Percentiles rank a stretch among this genome's conserved stretches.
Conservation (phyloP, 2,113 vertebrate genomes). For the Excalfactoria chinensis region DNA sequence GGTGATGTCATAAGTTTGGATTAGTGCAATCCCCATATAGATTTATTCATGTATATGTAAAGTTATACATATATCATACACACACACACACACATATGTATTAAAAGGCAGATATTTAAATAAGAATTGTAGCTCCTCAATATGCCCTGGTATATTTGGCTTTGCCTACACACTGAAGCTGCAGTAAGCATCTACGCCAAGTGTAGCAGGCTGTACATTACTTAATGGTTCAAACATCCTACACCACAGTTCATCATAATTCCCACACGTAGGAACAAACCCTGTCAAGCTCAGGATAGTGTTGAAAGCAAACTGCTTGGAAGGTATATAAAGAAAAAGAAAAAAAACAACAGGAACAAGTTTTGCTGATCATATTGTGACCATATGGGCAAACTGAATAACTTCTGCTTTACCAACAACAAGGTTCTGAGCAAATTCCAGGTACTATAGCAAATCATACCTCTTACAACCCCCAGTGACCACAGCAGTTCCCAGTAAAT, state of each 20-base stretch:
- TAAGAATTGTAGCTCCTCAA: too few relatives aligned
- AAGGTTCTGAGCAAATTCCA: slow-evolving; percentile 8
- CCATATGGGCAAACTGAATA: neutral
- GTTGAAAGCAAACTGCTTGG: neutral
- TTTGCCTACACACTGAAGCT: neutral
- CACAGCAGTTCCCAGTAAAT: neutral
- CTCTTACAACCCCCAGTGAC: neutral
- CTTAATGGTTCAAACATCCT: neutral
- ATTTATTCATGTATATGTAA: rapidly evolving
- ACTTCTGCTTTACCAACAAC: neutral
- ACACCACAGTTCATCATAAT: neutral
- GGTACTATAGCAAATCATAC: neutral
- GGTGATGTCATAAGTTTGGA: rapidly evolving
- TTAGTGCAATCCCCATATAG: neutral
- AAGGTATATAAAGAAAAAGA: neutral
- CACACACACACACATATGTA: too few relatives aligned
- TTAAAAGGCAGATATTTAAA: too few relatives aligned
- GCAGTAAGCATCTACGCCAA: neutral
- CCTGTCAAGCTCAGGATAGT: neutral
- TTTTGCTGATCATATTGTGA: neutral
- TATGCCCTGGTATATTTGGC: neutral
- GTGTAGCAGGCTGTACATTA: neutral
- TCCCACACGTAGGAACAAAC: neutral
- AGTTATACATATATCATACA: neutral
- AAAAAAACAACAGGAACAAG: neutral